Evolutionary conservation across 2,888 invertebrate species (phyloP).

Genomic region (Busseola fusca): DNA sequence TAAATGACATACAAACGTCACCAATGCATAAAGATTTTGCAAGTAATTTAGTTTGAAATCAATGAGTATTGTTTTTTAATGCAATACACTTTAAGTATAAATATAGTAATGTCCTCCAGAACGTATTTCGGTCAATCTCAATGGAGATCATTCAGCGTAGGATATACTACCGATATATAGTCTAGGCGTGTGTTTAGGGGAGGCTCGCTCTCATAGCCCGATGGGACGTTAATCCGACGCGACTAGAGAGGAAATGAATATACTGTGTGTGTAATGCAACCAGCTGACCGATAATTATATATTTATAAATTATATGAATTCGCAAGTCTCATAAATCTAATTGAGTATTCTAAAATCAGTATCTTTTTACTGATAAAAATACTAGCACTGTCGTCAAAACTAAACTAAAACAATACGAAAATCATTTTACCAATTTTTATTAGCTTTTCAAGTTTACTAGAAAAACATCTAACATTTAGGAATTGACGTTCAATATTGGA

Average conservation of each 20-base stretch:
- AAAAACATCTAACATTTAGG: conserved; percentile 66
- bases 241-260: background rate
- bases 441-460: conserved; percentile 54
- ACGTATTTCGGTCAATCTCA: background rate
- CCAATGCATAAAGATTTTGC: conserved; percentile 8
- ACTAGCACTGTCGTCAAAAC: conserved; percentile 40
- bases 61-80: no score
- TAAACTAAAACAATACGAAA: conserved; percentile 62
- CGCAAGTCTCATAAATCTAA: background rate
- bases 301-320: background rate
- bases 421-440: conserved; percentile 65
- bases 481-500: conserved; percentile 60
- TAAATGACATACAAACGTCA: background rate
- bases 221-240: background rate
- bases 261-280: background rate
- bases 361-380: conserved; percentile 19
- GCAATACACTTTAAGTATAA: background rate
- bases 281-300: background rate
- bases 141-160: background rate
- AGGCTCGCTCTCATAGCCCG: background rate
- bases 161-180: no score
- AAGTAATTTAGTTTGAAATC: conserved; percentile 12
- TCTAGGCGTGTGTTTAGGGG: no score
- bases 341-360: conserved; percentile 52
- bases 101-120: background rate